Base-by-base conservation (phyloP, 2,888 invertebrate genomes). In the Craniophora ligustri region DNA sequence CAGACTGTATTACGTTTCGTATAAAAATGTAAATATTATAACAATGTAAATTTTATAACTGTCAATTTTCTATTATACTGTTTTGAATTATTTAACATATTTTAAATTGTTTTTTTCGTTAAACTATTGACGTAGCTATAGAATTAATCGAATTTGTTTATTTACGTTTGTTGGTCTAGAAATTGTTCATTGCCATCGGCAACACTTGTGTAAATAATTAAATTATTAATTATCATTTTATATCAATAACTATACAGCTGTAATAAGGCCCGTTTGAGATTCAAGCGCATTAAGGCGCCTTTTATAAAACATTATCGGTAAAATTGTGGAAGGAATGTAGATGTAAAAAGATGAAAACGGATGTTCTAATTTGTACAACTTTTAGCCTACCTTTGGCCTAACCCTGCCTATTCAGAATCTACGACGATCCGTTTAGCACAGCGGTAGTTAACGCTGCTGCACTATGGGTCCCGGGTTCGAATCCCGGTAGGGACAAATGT, bases 151-250 rank as follows among this genome's bases (percentile, higher is more conserved):
- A 15, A 32, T 31, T 23, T 54, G 13, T 28, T 21, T 39, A 15
- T n/a, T 1, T 14, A 35, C 14, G 11, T 31, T 40, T 26, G 14
- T 28, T 38, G 26, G 4, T 28, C 10, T 46, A 45, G 10, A 26
- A 34, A 14, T 23, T 23, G 28, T 42, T 47, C 21, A 28, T 35
- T 57, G 21, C 5, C 13, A 5, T 23, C 6, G 5, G 4, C 1
- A 16, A 5, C 65, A 61, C 3, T 13, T 61, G 61, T 28, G 3
- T 10, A 39, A 48, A 57, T 19, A 23, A 23, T 13, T 11, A 13
- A 5, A 6, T 19, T 21, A 38, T 13, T 19, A 23, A 1, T 7
- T 36, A 19, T 13, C 7, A 15, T 8, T 15, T 15, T 26, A 31
- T 15, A n/a, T 8, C 15, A 16, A 16, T 16, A 10, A 7, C 8